Evolutionary conservation across 2,113 vertebrate genomes (phyloP).

Genomic region (Bos indicus): DNA sequence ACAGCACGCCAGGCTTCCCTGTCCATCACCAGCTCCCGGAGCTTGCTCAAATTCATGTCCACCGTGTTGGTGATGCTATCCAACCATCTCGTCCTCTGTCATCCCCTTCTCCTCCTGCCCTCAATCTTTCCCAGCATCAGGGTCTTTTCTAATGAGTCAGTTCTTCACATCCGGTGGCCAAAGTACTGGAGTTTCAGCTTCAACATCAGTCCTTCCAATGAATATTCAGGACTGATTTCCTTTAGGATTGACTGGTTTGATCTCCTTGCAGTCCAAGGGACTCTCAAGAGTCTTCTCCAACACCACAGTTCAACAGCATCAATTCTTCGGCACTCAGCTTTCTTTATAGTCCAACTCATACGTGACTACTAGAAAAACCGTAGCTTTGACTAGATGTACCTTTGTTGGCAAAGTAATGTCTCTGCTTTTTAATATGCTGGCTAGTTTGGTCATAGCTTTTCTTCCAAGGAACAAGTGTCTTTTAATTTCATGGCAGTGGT

Average conservation of each 20-base stretch:
- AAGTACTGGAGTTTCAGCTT: neutral
- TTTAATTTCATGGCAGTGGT: neutral
- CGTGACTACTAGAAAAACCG: neutral
- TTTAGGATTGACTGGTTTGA: neutral
- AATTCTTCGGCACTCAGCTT: neutral
- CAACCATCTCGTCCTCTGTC: neutral
- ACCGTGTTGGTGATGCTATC: neutral
- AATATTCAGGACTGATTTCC: neutral
- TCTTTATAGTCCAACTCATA: neutral
- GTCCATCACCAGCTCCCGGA: neutral
- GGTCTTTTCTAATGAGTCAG: neutral
- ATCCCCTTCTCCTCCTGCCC: neutral
- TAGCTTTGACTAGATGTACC: accelerated
- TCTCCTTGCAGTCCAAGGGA: neutral
- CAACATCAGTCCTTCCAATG: neutral
- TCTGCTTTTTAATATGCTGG: neutral
- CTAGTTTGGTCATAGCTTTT: neutral
- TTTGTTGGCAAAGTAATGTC: neutral
- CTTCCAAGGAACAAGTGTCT: neutral
- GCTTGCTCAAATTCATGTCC: neutral
- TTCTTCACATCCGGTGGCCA: neutral
- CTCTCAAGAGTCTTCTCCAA: neutral
- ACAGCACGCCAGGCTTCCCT: neutral
- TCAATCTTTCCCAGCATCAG: neutral
- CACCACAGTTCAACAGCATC: neutral